Evolutionary conservation across 1,140 invertebrate genomes (phyloP).

Genomic region (Cardiocondyla obscurior): DNA sequence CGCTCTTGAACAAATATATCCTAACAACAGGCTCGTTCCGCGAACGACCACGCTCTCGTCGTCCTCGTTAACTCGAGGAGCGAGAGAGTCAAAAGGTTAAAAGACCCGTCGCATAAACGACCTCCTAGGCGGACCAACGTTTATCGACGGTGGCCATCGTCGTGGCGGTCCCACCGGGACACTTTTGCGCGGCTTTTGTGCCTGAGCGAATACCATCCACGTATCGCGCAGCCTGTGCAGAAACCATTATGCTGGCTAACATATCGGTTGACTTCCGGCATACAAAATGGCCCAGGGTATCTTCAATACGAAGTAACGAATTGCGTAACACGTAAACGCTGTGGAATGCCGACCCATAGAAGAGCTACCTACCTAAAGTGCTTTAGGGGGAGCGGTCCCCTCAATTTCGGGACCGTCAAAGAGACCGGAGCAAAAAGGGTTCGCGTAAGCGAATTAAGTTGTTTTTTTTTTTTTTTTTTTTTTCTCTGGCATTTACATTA

Average conservation of each 20-base stretch:
- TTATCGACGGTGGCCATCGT: constrained; percentile 34
- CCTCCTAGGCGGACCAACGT: neutral
- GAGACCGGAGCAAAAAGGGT: neutral
- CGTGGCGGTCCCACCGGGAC: neutral
- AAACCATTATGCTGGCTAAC: neutral
- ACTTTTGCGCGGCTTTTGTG: constrained; percentile 22
- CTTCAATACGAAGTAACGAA: constrained; percentile 12
- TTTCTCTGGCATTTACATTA: neutral
- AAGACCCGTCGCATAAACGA: constrained; percentile 43
- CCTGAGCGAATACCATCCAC: neutral
- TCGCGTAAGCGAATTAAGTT: neutral
- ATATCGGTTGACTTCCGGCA: constrained; percentile 51
- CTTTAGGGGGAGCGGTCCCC: neutral
- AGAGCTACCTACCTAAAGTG: neutral
- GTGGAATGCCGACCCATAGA: neutral
- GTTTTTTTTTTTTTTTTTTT: too few species aligned
- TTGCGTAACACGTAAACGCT: constrained; percentile 46
- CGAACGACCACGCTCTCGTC: constrained; percentile 38
- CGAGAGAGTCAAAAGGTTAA: constrained; percentile 49
- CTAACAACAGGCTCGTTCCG: constrained; percentile 35
- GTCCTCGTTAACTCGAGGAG: constrained; percentile 49
- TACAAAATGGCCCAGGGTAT: constrained; percentile 4
- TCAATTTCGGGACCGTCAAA: neutral
- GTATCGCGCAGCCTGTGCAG: neutral
- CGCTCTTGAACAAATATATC: constrained; percentile 22